Evolutionary conservation across 1,140 invertebrate species (phyloP).

Genomic region (Procambarus clarkii): DNA sequence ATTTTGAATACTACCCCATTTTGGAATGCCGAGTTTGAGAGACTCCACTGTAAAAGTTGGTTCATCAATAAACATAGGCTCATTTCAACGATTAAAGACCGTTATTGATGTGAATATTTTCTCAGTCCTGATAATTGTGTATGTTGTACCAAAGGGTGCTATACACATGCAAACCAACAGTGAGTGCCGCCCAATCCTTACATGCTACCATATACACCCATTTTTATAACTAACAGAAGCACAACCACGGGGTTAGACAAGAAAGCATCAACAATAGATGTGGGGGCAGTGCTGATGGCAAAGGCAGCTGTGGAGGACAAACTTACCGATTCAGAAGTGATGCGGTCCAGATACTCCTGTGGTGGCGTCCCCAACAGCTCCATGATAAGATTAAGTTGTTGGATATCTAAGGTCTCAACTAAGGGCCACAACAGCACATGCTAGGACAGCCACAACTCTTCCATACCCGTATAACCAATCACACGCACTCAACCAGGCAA

Average conservation of each 20-base stretch:
- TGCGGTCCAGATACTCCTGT: slow-evolving; percentile 79
- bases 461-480: slow-evolving; percentile 15
- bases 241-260: background rate
- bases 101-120: background rate
- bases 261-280: slow-evolving; percentile 6
- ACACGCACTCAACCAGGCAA: slow-evolving; percentile 10
- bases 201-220: slow-evolving; percentile 10
- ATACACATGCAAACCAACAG: background rate
- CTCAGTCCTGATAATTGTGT: background rate
- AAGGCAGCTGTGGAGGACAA: background rate
- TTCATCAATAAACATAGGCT: no score
- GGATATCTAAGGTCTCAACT: slow-evolving; percentile 78
- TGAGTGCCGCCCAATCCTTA: background rate
- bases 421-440: slow-evolving; percentile 62
- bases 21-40: no score
- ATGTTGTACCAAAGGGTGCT: background rate
- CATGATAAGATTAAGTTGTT: slow-evolving; percentile 81
- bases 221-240: slow-evolving; percentile 6
- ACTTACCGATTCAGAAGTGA: slow-evolving; percentile 80
- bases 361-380: slow-evolving; percentile 80
- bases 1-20: no score
- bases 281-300: background rate
- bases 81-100: no score
- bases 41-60: no score
- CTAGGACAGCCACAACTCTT: slow-evolving; percentile 35